Percentiles rank a stretch among this genome's conserved stretches.
phyloP scores from a whole-genome alignment of 2,888 invertebrate genomes.

The Platycheirus rosarum region DNA sequence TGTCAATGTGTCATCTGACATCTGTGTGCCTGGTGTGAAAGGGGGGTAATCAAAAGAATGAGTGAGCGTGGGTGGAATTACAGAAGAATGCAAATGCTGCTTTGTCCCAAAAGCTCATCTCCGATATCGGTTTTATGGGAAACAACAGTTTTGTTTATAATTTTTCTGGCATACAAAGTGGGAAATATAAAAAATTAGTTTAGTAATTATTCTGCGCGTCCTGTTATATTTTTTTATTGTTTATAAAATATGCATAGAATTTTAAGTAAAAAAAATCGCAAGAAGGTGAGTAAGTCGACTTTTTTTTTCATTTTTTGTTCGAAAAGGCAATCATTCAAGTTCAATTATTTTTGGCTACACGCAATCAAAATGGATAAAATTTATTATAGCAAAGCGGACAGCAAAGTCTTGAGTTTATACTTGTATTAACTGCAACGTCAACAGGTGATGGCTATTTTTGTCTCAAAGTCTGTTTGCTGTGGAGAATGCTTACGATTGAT shows the following conservation, averaged over 20 bases:
- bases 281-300: constrained; percentile 21
- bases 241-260: background rate
- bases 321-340: too few species aligned
- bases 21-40: constrained; percentile 17
- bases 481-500: constrained; percentile 3
- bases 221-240: background rate
- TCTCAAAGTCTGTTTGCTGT: background rate
- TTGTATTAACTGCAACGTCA: constrained; percentile 30
- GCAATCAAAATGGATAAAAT: background rate
- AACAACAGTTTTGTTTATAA: constrained; percentile 47
- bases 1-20: constrained; percentile 5
- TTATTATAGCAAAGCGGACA: background rate
- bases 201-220: background rate
- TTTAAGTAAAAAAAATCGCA: constrained; percentile 27
- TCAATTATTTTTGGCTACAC: background rate
- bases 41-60: constrained; percentile 21
- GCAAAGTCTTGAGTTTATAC: background rate
- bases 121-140: constrained; percentile 13
- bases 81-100: constrained; percentile 17
- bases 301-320: background rate
- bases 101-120: constrained; percentile 37
- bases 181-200: background rate
- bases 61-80: constrained; percentile 5
- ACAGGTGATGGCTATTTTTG: constrained; percentile 53
- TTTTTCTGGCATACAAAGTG: constrained; percentile 2